Evolutionary conservation across 2,888 invertebrate genomes (phyloP).

Genomic region (Poecilus cupreus): DNA sequence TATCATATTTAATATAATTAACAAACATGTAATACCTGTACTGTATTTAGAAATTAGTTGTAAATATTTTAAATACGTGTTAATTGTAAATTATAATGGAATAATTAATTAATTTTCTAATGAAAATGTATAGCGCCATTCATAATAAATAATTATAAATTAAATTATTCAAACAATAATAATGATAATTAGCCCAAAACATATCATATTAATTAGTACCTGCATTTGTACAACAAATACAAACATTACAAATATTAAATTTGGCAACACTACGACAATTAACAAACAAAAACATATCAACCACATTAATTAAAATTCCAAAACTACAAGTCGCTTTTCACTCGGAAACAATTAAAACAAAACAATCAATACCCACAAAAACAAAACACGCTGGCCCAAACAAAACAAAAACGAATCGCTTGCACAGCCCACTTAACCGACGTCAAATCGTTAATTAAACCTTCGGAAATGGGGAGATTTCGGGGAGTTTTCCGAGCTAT

Average conservation of each 20-base stretch:
- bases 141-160: background rate
- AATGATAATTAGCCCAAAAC: background rate
- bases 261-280: background rate
- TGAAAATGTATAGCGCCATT: constrained; percentile 3
- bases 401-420: constrained; percentile 31
- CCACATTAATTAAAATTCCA: constrained; percentile 25
- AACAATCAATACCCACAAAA: constrained; percentile 38
- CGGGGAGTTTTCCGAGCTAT: background rate
- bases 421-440: constrained; percentile 15
- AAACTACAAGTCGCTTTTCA: constrained; percentile 25
- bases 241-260: background rate
- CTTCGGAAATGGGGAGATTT: constrained; percentile 8
- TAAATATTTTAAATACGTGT: constrained; percentile 8
- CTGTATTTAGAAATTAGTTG: constrained; percentile 6
- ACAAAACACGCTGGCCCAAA: background rate
- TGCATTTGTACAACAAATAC: background rate
- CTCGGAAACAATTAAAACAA: constrained; percentile 39
- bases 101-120: constrained; percentile 15
- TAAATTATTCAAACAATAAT: constrained; percentile 14
- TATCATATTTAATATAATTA: too few relatives aligned
- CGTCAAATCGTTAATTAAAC: constrained; percentile 40
- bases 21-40: too few relatives aligned
- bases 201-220: background rate
- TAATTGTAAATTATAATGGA: constrained; percentile 12
- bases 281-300: constrained; percentile 30